Evolutionary conservation across 2,888 invertebrate species (phyloP).

Genomic region (Philereme vetulata): DNA sequence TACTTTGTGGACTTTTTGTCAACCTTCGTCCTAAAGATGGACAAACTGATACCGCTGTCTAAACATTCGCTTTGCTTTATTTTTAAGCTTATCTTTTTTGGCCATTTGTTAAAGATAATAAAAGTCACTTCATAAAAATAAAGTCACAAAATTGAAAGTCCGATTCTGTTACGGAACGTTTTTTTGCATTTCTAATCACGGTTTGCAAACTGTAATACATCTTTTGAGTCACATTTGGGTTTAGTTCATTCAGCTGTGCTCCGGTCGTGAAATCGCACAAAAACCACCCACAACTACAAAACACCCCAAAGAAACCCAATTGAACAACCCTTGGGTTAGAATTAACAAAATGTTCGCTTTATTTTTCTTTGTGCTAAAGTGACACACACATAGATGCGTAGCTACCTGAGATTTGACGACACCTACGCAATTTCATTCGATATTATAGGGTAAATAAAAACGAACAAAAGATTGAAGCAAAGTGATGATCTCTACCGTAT

Average conservation of each 20-base stretch:
- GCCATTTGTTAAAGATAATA: conserved; percentile 20
- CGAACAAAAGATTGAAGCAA: too few relatives aligned
- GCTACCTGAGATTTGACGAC: conserved; percentile 11
- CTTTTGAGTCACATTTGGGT: conserved; percentile 54
- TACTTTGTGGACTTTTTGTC: conserved; percentile 17
- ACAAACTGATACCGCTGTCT: conserved; percentile 20
- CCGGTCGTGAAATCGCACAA: conserved; percentile 44
- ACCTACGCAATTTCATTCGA: neutral
- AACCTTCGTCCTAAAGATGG: conserved; percentile 24
- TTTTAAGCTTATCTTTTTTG: conserved; percentile 23
- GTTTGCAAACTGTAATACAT: conserved; percentile 31
- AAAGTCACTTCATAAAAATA: neutral
- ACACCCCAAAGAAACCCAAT: conserved; percentile 53
- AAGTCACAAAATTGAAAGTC: neutral
- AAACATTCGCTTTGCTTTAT: conserved; percentile 23
- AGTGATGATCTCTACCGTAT: too few relatives aligned
- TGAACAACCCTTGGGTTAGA: conserved; percentile 55
- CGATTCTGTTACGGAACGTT: neutral
- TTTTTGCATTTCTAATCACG: conserved; percentile 4
- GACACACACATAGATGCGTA: conserved; percentile 14
- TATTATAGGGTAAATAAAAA: neutral
- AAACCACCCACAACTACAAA: conserved; percentile 45
- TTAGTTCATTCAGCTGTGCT: conserved; percentile 54
- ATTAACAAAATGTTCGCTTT: conserved; percentile 50
- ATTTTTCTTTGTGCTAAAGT: conserved; percentile 36